Percentiles rank a stretch among this genome's conserved stretches.
phyloP scores from a whole-genome alignment of 2,888 invertebrate species.

The Pteria penguin region DNA sequence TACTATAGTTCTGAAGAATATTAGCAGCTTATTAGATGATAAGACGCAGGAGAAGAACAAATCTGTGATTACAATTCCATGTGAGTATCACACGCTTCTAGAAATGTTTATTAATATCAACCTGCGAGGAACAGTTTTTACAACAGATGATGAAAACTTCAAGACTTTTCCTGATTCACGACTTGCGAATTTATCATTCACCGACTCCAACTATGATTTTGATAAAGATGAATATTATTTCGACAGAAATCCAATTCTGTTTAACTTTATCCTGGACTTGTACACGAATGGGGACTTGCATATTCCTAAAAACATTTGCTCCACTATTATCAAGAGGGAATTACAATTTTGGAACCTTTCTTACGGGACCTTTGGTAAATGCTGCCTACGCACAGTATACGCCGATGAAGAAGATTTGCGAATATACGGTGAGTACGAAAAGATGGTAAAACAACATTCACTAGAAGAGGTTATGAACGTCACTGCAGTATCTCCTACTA shows the following conservation, averaged over 20 bases:
- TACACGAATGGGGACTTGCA: neutral
- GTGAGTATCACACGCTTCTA: too few species aligned
- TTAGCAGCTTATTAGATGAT: too few species aligned
- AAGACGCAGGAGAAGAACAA: too few species aligned
- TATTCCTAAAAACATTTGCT: neutral
- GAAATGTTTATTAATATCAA: neutral
- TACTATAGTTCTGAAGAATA: too few species aligned
- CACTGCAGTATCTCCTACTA: too few species aligned
- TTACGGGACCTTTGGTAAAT: neutral
- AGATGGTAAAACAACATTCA: neutral
- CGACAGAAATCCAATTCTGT: neutral
- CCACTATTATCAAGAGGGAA: neutral
- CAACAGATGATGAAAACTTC: neutral
- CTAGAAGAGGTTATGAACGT: too few species aligned
- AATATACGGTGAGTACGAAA: neutral
- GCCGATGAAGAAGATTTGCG: neutral
- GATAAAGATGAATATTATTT: neutral
- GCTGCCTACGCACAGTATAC: neutral
- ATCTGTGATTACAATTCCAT: too few species aligned
- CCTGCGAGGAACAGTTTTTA: neutral
- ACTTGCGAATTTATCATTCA: neutral
- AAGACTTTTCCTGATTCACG: neutral
- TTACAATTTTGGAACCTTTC: neutral
- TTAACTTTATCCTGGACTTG: neutral
- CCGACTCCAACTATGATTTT: neutral